Percentiles rank a stretch among this genome's conserved stretches.
Evolutionary conservation across 2,888 invertebrate genomes (phyloP).

Genomic region (Mimachlamys varia): DNA sequence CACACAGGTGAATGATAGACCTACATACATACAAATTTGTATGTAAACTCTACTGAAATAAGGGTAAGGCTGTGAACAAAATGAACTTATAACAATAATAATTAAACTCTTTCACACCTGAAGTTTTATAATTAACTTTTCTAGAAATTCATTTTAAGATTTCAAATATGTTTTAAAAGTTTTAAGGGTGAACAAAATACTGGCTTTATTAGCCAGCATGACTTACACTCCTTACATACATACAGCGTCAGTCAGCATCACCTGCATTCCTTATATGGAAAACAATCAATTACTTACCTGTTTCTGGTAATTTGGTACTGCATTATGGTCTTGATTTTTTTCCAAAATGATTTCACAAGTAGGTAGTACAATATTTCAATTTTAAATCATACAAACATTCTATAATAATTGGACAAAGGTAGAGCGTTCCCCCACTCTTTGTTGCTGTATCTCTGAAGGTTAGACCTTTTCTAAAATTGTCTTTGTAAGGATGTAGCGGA

Average conservation of each 20-base stretch:
- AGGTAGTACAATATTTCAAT: neutral
- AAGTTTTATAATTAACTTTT: too few species aligned
- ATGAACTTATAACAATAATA: too few species aligned
- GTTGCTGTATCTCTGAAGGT: too few species aligned
- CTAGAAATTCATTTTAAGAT: too few species aligned
- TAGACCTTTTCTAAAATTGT: too few species aligned
- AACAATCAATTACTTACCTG: neutral
- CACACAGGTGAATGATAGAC: neutral
- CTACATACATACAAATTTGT: neutral
- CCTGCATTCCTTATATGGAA: neutral
- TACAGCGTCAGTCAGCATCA: neutral
- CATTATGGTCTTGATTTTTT: neutral
- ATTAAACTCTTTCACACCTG: too few species aligned
- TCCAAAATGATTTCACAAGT: neutral
- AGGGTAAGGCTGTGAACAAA: too few species aligned
- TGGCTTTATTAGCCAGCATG: neutral
- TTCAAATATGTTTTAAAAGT: too few species aligned
- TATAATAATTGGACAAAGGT: too few species aligned
- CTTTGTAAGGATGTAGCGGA: too few species aligned
- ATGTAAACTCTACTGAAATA: neutral
- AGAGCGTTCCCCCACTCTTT: too few species aligned
- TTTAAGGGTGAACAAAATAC: too few species aligned
- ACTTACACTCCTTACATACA: neutral
- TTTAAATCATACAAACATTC: neutral
- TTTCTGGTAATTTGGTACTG: neutral